These are phyloP conservation scores for Limnephilus auricula DNA, from an alignment of 2,888 invertebrate species.

Conservation along the genomic window DNA sequence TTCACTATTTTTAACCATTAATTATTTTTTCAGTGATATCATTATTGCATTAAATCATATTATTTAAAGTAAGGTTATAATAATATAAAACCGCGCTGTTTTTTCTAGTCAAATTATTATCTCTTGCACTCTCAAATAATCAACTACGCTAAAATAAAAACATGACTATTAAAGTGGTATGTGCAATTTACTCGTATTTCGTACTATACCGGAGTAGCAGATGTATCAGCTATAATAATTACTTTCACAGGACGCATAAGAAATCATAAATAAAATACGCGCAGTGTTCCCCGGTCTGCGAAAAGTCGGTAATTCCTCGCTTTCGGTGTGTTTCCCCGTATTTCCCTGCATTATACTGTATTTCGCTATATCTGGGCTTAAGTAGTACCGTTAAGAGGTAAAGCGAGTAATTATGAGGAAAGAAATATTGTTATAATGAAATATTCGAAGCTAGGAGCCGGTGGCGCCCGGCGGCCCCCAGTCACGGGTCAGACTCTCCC, in stretches of 20 bases:
- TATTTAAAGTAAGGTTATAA: too few species aligned
- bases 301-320: background rate
- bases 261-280: background rate
- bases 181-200: background rate
- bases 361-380: constrained; percentile 13
- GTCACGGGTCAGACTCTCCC: constrained; percentile 18
- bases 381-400: constrained; percentile 60
- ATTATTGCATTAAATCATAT: too few species aligned
- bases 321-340: background rate
- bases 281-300: background rate
- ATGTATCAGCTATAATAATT: background rate
- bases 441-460: constrained; percentile 46
- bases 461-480: constrained; percentile 30
- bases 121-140: too few species aligned
- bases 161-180: background rate
- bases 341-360: background rate
- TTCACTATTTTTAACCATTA: too few species aligned
- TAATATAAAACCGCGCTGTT: too few species aligned
- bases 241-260: background rate
- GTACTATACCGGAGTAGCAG: background rate
- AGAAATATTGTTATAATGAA: constrained; percentile 62
- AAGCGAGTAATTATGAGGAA: constrained; percentile 61
- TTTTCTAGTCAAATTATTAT: too few species aligned
- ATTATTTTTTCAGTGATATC: too few species aligned
- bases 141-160: too few species aligned